Evolutionary conservation across 2,113 vertebrate species (phyloP).

Genomic region (Noturus placidus): DNA sequence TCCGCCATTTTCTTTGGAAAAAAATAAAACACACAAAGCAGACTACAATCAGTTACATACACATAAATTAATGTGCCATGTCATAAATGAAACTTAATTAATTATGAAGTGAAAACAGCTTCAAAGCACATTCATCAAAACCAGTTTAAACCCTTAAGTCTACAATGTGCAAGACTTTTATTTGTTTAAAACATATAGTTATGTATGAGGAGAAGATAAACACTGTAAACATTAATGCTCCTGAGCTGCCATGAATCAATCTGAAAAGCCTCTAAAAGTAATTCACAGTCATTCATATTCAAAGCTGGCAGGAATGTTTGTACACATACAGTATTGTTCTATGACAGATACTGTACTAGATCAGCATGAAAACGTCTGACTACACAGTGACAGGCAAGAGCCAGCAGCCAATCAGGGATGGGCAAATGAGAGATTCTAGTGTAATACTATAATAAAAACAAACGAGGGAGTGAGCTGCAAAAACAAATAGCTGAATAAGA

Average conservation of each 20-base stretch:
- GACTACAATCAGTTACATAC: no score
- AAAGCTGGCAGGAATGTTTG: not conserved
- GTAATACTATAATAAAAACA: not conserved
- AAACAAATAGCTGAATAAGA: no score
- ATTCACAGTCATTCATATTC: not conserved
- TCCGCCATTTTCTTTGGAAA: no score
- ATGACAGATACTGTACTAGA: no score
- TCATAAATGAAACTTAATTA: not conserved
- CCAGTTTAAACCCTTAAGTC: not conserved
- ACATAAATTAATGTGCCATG: not conserved
- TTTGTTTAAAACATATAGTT: not conserved
- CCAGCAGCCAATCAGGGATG: not conserved
- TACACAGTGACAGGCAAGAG: not conserved
- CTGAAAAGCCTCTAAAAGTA: not conserved
- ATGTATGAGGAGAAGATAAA: not conserved
- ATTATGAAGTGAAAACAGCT: not conserved
- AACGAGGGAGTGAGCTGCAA: not conserved
- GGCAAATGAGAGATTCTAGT: not conserved
- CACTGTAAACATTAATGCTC: not conserved
- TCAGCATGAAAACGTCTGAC: not conserved
- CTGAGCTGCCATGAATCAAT: not conserved
- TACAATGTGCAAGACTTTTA: not conserved
- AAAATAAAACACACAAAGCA: no score
- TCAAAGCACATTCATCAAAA: not conserved
- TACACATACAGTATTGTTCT: not conserved